A percentile compares a stretch with the other conserved stretches of the same genome.
phyloP scores from a whole-genome alignment of 1,140 invertebrate species.

The Brevipalpus yothersi region DNA sequence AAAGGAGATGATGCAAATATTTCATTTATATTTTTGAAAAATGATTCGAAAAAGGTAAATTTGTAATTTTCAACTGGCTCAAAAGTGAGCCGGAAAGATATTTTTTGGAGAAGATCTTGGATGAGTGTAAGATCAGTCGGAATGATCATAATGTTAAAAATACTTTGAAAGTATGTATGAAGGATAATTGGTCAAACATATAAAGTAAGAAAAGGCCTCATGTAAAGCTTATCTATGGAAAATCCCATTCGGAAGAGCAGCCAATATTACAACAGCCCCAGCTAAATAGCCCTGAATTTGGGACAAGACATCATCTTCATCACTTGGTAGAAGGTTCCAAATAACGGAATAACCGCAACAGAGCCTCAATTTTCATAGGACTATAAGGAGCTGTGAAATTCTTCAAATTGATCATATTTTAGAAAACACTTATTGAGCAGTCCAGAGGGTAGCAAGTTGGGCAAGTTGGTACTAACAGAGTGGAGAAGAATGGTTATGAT shows the following conservation, averaged over 20 bases:
- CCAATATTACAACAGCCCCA: background rate
- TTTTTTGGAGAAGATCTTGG: no score
- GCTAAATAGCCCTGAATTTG: background rate
- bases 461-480: constrained; percentile 1
- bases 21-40: no score
- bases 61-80: no score
- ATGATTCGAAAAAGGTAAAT: no score
- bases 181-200: no score
- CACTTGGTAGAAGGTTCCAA: background rate
- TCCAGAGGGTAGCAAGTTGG: background rate
- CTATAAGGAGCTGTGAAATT: constrained; percentile 8
- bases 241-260: background rate
- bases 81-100: no score
- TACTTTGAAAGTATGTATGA: no score
- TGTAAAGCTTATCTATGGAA: background rate
- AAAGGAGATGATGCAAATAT: no score
- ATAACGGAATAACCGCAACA: background rate
- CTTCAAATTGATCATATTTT: background rate
- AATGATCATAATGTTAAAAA: no score
- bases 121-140: no score
- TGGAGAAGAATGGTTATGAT: background rate
- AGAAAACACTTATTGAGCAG: background rate
- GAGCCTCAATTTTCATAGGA: background rate
- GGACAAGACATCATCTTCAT: background rate
- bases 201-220: no score